Evolutionary conservation across 1,140 invertebrate genomes (phyloP).

Genomic region (Drosophila rufa): DNA sequence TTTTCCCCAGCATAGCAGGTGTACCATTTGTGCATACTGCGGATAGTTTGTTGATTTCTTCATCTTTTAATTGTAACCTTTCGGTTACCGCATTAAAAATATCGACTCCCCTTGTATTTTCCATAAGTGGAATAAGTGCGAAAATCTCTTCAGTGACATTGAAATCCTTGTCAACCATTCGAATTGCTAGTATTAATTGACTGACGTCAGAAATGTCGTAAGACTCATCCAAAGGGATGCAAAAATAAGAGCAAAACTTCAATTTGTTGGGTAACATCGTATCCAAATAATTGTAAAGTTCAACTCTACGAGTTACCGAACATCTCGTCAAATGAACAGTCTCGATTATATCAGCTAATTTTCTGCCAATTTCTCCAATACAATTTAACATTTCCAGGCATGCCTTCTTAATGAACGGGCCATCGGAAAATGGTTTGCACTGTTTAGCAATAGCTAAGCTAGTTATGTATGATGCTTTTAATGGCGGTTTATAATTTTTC

Average conservation of each 20-base stretch:
- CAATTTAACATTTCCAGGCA: too few relatives aligned
- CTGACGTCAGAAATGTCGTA: not conserved
- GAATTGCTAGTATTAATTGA: not conserved
- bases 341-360: not conserved
- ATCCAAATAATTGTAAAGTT: too few relatives aligned
- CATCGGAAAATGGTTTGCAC: too few relatives aligned
- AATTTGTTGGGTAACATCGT: too few relatives aligned
- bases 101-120: not conserved
- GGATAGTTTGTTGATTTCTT: not conserved
- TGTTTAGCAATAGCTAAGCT: too few relatives aligned
- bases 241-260: not conserved
- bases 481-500: too few relatives aligned
- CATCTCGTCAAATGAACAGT: not conserved
- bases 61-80: not conserved
- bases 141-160: conserved; percentile 1
- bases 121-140: not conserved
- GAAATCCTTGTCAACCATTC: conserved; percentile 1
- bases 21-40: conserved; percentile 7
- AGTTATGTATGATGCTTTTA: too few relatives aligned
- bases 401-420: not conserved
- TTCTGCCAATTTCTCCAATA: too few relatives aligned
- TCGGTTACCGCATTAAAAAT: conserved; percentile 12
- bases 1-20: conserved; percentile 5
- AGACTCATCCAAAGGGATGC: not conserved
- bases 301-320: too few relatives aligned